Evolutionary conservation across 2,888 invertebrate species (phyloP).

Genomic region (Allacma fusca): DNA sequence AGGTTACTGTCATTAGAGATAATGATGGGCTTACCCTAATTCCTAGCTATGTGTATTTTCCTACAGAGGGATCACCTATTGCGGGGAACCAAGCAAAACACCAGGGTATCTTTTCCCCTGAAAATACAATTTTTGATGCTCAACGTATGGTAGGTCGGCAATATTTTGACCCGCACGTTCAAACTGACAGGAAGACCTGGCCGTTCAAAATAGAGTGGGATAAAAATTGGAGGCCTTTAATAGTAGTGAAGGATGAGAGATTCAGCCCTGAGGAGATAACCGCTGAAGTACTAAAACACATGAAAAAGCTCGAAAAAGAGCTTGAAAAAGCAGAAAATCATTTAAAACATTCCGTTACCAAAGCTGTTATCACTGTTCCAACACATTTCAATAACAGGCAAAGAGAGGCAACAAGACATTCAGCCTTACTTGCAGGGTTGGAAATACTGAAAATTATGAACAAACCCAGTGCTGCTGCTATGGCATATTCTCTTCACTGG

Average conservation of each 20-base stretch:
- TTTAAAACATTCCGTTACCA: not conserved
- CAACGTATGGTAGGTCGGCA: not conserved
- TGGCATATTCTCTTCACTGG: not conserved
- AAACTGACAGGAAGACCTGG: not conserved
- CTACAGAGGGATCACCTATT: not conserved
- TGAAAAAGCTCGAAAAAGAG: not conserved
- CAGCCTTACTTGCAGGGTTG: not conserved
- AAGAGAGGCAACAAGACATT: not conserved
- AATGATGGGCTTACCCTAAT: not conserved
- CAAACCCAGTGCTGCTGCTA: constrained; percentile 13
- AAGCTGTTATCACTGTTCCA: constrained; percentile 21
- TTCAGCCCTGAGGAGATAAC: constrained; percentile 14
- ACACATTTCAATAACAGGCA: not conserved
- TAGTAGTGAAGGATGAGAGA: not conserved
- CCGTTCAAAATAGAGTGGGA: not conserved
- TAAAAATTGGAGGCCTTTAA: not conserved
- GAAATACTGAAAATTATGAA: constrained; percentile 15
- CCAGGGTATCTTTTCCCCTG: not conserved
- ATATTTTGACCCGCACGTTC: not conserved
- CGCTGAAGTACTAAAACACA: not conserved
- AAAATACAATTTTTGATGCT: constrained; percentile 14
- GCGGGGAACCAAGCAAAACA: constrained; percentile 3
- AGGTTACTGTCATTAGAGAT: constrained; percentile 1
- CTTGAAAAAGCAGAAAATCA: not conserved
- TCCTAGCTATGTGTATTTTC: constrained; percentile 11